phyloP scores from a whole-genome alignment of 2,888 invertebrate genomes.

The Amiota communis region DNA sequence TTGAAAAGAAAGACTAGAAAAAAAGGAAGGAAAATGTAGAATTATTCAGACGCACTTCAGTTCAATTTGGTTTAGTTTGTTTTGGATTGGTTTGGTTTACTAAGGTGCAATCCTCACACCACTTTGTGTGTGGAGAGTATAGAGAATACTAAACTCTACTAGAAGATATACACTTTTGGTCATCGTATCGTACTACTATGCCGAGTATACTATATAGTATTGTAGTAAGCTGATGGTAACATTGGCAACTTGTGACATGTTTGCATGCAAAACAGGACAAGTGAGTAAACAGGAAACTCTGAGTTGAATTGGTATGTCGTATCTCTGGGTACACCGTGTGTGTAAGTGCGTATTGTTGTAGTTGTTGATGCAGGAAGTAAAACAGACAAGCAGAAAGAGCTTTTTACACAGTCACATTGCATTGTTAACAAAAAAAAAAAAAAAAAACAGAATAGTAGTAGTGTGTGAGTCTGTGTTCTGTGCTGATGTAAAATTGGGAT shows the following conservation, averaged over 20 bases:
- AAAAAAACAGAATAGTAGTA: neutral
- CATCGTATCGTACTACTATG: too few species aligned
- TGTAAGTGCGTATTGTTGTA: neutral
- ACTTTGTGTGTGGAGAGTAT: too few species aligned
- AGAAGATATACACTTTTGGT: too few species aligned
- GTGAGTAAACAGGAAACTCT: conserved; percentile 19
- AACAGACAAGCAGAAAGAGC: conserved; percentile 2
- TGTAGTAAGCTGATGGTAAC: conserved; percentile 31
- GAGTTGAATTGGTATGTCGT: conserved; percentile 14
- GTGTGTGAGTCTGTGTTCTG: neutral
- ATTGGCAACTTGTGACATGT: conserved; percentile 32
- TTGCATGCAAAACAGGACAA: conserved; percentile 27
- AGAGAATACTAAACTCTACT: too few species aligned
- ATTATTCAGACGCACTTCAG: conserved; percentile 28
- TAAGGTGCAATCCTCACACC: conserved; percentile 37
- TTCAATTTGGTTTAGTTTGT: neutral
- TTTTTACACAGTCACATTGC: conserved; percentile 6
- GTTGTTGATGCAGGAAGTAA: conserved; percentile 20
- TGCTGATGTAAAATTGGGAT: neutral
- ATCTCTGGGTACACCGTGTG: neutral
- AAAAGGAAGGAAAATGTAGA: neutral
- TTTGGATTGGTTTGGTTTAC: conserved; percentile 42
- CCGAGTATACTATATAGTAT: conserved; percentile 16
- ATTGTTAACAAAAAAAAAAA: neutral
- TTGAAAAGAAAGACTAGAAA: conserved; percentile 16